Evolutionary conservation across 2,888 invertebrate species (phyloP).

Genomic region (Argynnis bischoffii): DNA sequence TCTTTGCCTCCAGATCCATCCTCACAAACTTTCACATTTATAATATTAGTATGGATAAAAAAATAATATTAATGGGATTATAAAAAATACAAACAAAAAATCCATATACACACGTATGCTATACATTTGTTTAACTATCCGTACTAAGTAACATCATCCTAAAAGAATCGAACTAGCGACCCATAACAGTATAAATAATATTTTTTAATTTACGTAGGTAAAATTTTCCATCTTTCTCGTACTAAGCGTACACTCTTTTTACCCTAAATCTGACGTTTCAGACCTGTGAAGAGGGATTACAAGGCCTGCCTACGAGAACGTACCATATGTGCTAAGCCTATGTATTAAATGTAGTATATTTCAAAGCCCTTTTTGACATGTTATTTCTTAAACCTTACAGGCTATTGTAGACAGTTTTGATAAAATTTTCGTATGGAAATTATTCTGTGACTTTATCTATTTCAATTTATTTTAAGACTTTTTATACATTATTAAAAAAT

Average conservation of each 20-base stretch:
- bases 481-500: too few relatives aligned
- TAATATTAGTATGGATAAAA: too few relatives aligned
- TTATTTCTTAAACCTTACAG: slow-evolving; percentile 10
- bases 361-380: slow-evolving; percentile 27
- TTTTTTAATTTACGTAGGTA: background rate
- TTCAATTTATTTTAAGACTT: too few relatives aligned
- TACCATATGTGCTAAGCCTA: slow-evolving; percentile 5
- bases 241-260: background rate
- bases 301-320: slow-evolving; percentile 15
- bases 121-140: too few relatives aligned
- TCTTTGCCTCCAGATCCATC: too few relatives aligned
- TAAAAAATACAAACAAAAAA: too few relatives aligned
- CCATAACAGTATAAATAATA: background rate
- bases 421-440: background rate
- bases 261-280: slow-evolving; percentile 23
- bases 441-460: background rate
- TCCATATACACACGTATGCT: too few relatives aligned
- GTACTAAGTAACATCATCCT: too few relatives aligned
- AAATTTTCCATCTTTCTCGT: slow-evolving; percentile 1
- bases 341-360: background rate
- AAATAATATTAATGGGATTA: too few relatives aligned
- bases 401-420: background rate
- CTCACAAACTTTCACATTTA: too few relatives aligned
- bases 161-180: background rate
- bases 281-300: slow-evolving; percentile 26